phyloP scores from a whole-genome alignment of 2,113 vertebrate species.

The Carassius auratus region DNA sequence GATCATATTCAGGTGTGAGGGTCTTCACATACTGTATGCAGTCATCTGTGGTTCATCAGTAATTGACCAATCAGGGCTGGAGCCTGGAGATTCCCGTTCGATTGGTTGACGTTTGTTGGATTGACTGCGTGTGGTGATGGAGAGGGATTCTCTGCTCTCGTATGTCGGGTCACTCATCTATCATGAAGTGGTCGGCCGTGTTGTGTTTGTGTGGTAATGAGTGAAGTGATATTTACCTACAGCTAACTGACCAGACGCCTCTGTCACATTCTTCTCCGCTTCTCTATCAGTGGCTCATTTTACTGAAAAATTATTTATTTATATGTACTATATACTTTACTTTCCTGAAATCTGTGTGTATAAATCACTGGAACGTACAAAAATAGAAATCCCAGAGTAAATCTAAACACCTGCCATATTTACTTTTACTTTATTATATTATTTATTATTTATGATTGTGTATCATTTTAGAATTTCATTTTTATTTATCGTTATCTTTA shows the following conservation, averaged over 20 bases:
- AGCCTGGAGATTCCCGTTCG: neutral
- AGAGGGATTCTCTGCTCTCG: neutral
- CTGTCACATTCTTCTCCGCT: slow-evolving; percentile 71
- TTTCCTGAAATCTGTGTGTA: neutral
- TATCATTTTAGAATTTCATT: too few relatives aligned
- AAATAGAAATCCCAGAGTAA: neutral
- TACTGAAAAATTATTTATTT: slow-evolving; percentile 30
- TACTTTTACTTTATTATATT: neutral
- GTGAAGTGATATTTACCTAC: slow-evolving; percentile 78
- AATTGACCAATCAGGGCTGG: slow-evolving; percentile 3
- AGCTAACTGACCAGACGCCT: slow-evolving; percentile 62
- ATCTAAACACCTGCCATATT: too few relatives aligned
- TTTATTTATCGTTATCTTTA: too few relatives aligned
- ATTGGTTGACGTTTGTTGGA: neutral
- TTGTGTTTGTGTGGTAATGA: slow-evolving; percentile 76
- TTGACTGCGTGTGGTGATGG: slow-evolving; percentile 34
- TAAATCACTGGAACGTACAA: neutral
- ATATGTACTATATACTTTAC: neutral
- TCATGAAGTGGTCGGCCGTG: slow-evolving; percentile 70
- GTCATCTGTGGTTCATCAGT: neutral
- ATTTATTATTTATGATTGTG: too few relatives aligned
- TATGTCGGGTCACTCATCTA: slow-evolving; percentile 64
- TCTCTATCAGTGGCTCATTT: slow-evolving; percentile 70
- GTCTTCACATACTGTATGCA: neutral
- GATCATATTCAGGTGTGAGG: neutral